Conservation (phyloP, 2,113 vertebrate species). For the Mixornis gularis region DNA sequence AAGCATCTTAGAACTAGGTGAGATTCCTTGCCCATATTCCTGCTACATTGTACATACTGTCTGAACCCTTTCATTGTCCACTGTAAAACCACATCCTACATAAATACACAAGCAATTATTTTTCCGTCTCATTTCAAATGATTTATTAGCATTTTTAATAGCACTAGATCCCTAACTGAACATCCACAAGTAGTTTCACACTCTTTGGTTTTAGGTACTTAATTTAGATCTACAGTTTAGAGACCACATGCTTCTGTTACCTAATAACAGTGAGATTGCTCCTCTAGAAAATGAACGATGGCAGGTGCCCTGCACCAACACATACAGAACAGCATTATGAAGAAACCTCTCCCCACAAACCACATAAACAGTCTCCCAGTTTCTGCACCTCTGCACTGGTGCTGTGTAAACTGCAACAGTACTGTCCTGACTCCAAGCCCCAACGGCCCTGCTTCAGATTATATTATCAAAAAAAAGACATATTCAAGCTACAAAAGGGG, state of each 20-base stretch:
- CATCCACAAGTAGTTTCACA: background rate
- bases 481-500: background rate
- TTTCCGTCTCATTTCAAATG: background rate
- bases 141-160: background rate
- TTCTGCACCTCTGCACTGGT: background rate
- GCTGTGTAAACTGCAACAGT: background rate
- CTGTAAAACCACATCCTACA: background rate
- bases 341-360: background rate
- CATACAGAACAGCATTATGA: background rate
- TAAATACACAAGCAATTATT: background rate
- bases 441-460: rapidly evolving
- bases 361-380: rapidly evolving
- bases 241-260: background rate
- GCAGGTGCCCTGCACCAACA: background rate
- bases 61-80: background rate
- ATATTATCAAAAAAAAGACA: background rate
- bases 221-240: background rate
- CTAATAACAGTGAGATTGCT: background rate
- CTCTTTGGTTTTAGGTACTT: background rate
- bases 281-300: background rate
- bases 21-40: background rate
- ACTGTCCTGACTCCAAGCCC: background rate
- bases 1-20: background rate
- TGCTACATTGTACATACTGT: background rate
- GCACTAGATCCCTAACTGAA: background rate